phyloP scores from a whole-genome alignment of 1,140 invertebrate genomes.

The Linepithema humile region DNA sequence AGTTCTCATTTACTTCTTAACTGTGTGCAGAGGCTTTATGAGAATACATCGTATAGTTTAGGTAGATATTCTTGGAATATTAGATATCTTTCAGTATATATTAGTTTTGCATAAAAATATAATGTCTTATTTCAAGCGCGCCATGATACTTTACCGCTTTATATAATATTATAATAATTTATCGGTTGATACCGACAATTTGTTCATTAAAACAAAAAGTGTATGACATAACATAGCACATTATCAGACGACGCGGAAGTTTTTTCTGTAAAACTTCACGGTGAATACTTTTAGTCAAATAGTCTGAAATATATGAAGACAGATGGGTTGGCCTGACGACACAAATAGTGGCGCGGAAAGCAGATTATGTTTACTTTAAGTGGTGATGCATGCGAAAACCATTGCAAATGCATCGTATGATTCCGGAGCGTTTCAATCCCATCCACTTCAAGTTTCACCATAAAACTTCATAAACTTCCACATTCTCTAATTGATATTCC shows the following conservation, averaged over 20 bases:
- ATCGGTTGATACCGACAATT: neutral
- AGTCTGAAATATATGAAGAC: neutral
- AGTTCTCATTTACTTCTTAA: neutral
- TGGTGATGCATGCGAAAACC: neutral
- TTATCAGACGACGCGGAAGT: too few species aligned
- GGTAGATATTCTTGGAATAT: constrained; percentile 25
- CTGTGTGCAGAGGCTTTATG: constrained; percentile 21
- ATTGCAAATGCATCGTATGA: neutral
- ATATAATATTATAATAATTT: neutral
- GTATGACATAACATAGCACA: too few species aligned
- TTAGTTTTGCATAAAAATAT: constrained; percentile 45
- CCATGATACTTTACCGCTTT: neutral
- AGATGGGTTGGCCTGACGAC: neutral
- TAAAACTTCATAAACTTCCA: constrained; percentile 9
- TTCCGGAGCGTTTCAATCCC: neutral
- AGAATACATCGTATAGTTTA: neutral
- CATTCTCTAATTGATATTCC: neutral
- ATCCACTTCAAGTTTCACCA: neutral
- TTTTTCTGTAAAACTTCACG: neutral
- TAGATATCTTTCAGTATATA: neutral
- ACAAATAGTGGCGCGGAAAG: neutral
- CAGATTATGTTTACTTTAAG: neutral
- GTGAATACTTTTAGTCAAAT: neutral
- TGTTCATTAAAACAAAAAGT: neutral
- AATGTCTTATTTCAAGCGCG: constrained; percentile 25